Evolutionary conservation across 2,113 vertebrate species (phyloP).

Genomic region (Percopsis transmontana): DNA sequence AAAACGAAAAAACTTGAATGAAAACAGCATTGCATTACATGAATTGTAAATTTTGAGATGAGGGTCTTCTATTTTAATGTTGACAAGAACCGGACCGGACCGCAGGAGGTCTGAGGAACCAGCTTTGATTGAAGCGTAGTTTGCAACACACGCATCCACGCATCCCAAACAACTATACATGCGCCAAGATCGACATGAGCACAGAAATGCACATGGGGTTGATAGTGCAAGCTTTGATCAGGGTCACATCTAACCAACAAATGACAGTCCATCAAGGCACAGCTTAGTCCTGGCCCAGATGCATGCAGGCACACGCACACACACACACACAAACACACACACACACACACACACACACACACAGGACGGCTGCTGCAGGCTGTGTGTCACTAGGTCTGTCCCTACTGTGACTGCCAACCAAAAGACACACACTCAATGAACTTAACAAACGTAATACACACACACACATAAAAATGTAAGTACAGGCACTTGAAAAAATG

Average conservation of each 20-base stretch:
- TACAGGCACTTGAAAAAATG: neutral
- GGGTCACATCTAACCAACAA: conserved; percentile 48
- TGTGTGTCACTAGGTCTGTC: conserved; percentile 30
- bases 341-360: conserved; percentile 22
- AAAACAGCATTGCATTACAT: too few relatives aligned
- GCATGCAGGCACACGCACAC: conserved; percentile 48
- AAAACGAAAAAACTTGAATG: too few relatives aligned
- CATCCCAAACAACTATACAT: too few relatives aligned
- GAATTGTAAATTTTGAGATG: too few relatives aligned
- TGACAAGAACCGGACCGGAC: too few relatives aligned
- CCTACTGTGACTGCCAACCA: conserved; percentile 1
- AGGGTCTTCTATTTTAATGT: too few relatives aligned
- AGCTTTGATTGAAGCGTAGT: too few relatives aligned
- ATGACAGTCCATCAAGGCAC: conserved; percentile 54
- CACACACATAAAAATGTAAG: neutral
- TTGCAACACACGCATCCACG: too few relatives aligned
- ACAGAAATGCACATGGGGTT: neutral
- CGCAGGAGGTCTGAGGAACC: too few relatives aligned
- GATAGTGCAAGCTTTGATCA: conserved; percentile 48
- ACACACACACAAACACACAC: conserved; percentile 3
- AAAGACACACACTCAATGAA: conserved; percentile 18
- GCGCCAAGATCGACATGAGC: neutral
- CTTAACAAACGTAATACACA: neutral
- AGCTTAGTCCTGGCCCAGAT: too few relatives aligned
- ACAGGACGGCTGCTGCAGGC: conserved; percentile 14